Percentiles rank a stretch among this genome's conserved stretches.
phyloP scores from a whole-genome alignment of 2,797 vertebrate genomes.

The Neoniphon sammara region DNA sequence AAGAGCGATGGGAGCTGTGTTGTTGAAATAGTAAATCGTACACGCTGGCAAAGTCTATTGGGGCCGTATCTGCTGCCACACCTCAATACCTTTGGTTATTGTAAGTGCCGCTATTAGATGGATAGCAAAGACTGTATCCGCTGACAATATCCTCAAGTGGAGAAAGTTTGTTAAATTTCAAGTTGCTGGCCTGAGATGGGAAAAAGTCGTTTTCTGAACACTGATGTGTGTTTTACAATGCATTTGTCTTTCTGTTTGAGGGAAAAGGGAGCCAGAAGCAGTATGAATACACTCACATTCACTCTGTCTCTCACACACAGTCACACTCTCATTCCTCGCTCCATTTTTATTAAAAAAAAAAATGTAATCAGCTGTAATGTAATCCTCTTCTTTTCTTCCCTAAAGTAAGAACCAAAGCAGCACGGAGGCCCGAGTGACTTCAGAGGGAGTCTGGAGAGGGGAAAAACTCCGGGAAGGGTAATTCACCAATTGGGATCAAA shows the following conservation, averaged over 20 bases:
- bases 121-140: slow-evolving; percentile 43
- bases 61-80: slow-evolving; percentile 51
- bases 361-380: slow-evolving; percentile 29
- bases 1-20: slow-evolving; percentile 52
- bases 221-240: slow-evolving; percentile 8
- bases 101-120: slow-evolving; percentile 59
- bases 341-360: slow-evolving; percentile 37
- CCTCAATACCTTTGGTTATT: slow-evolving; percentile 53
- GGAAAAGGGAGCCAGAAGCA: slow-evolving; percentile 13
- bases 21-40: slow-evolving; percentile 58
- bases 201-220: slow-evolving; percentile 21
- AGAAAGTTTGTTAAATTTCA: slow-evolving; percentile 38
- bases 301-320: no score
- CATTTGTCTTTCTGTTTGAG: slow-evolving; percentile 23
- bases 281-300: neutral
- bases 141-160: slow-evolving; percentile 40
- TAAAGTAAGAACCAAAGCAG: slow-evolving; percentile 37
- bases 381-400: slow-evolving; percentile 19
- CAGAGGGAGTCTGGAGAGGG: slow-evolving; percentile 41
- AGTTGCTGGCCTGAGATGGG: slow-evolving; percentile 11
- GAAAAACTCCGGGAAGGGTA: slow-evolving; percentile 31
- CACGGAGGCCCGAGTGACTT: slow-evolving; percentile 43
- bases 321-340: slow-evolving; percentile 7
- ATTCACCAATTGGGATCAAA: slow-evolving; percentile 65
- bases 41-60: slow-evolving; percentile 37